These are phyloP conservation scores for Notodromas monacha DNA, from an alignment of 2,888 invertebrate species.

Conservation along the genomic window DNA sequence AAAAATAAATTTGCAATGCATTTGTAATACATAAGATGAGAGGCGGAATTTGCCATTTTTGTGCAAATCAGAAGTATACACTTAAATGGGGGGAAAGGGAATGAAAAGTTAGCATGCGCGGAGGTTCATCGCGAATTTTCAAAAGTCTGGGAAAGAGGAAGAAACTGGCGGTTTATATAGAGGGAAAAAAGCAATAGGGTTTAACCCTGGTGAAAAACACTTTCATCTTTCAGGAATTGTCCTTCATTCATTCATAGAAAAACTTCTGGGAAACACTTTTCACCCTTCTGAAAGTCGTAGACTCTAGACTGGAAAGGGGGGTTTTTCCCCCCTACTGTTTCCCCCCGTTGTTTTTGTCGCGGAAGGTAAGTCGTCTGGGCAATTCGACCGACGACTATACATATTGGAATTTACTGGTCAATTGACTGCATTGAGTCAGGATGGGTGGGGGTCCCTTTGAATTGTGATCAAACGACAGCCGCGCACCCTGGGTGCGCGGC, in stretches of 20 bases:
- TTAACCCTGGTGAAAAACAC: background rate
- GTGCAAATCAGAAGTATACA: too few species aligned
- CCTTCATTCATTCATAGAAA: slow-evolving; percentile 1
- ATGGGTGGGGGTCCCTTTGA: slow-evolving; percentile 2
- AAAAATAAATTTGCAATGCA: too few species aligned
- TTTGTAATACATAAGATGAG: too few species aligned
- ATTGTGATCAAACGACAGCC: slow-evolving; percentile 1
- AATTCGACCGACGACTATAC: too few species aligned
- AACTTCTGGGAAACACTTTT: too few species aligned
- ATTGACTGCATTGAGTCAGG: slow-evolving; percentile 1
- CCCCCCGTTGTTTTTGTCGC: background rate
- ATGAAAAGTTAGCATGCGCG: background rate
- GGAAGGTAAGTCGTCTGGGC: background rate
- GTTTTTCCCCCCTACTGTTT: background rate
- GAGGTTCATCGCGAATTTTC: background rate
- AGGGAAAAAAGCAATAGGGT: background rate
- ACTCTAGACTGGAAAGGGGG: background rate
- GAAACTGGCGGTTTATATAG: background rate
- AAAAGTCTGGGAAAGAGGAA: background rate
- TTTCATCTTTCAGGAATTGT: slow-evolving; percentile 2
- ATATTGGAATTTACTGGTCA: slow-evolving; percentile 1
- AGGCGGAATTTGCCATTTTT: too few species aligned
- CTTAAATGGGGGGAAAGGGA: background rate
- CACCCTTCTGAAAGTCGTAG: background rate
- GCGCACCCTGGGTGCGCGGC: background rate